A percentile compares a stretch with the other conserved stretches of the same genome.
These are phyloP conservation scores for Chrysaora quinquecirrha DNA, from an alignment of 30 jellyfish, hydroid and myxozoan species.

Conservation along the genomic window DNA sequence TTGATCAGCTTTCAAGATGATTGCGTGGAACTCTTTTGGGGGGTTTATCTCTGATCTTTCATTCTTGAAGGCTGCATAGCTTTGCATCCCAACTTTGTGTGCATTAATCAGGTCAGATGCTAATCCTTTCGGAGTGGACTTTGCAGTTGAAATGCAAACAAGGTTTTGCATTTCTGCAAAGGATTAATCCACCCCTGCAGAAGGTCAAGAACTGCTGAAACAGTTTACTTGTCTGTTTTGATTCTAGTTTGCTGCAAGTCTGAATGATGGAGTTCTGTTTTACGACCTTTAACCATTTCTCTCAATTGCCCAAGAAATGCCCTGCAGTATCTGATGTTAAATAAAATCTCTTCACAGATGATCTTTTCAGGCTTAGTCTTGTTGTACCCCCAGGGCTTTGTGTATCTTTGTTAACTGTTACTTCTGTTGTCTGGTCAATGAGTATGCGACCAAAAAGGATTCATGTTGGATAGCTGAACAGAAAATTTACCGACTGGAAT, in stretches of 20 bases:
- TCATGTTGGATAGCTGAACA: slow-evolving; percentile 19
- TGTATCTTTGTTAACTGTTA: slow-evolving; percentile 14
- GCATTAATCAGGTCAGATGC: slow-evolving; percentile 10
- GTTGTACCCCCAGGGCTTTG: slow-evolving; percentile 22
- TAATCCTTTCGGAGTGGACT: slow-evolving; percentile 20
- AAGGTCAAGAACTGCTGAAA: slow-evolving; percentile 11
- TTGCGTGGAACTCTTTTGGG: not conserved
- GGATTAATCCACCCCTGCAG: slow-evolving; percentile 26
- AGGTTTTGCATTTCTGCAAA: slow-evolving; percentile 15
- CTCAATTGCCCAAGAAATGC: slow-evolving; percentile 23
- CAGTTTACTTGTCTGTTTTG: slow-evolving; percentile 11
- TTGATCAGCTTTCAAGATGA: not conserved
- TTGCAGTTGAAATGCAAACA: slow-evolving; percentile 20
- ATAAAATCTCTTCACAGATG: slow-evolving; percentile 15
- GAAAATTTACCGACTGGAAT: slow-evolving; percentile 10
- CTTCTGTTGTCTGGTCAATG: slow-evolving; percentile 22
- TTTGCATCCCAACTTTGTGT: not conserved
- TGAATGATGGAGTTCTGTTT: slow-evolving; percentile 20
- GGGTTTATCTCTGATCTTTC: not conserved
- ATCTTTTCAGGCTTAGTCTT: slow-evolving; percentile 13
- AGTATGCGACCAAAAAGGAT: slow-evolving; percentile 21
- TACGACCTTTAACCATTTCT: slow-evolving; percentile 20
- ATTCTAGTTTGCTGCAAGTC: slow-evolving; percentile 13
- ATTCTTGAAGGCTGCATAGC: slow-evolving; percentile 1
- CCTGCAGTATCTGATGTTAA: slow-evolving; percentile 15